A percentile compares a stretch with the other conserved stretches of the same genome.
Conservation (phyloP, 2,113 vertebrate genomes). For the Arothron firmamentum region DNA sequence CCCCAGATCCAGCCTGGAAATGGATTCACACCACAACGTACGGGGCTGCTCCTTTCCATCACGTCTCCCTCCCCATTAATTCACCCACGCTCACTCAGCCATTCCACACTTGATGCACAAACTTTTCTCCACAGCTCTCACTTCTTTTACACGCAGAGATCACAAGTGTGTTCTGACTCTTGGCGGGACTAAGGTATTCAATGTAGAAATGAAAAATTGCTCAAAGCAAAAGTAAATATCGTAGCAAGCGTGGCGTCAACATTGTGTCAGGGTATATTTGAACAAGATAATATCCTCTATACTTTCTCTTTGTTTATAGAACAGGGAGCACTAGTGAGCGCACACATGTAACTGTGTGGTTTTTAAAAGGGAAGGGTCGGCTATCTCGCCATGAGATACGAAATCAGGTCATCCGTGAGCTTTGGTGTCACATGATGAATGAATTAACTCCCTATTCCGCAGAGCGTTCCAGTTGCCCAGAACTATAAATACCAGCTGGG, state of each 20-base stretch:
- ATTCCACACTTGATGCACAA: not conserved
- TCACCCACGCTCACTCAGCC: too few relatives aligned
- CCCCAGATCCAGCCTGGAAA: too few relatives aligned
- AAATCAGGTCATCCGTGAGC: constrained; percentile 62
- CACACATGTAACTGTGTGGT: not conserved
- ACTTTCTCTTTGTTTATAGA: not conserved
- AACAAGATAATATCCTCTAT: not conserved
- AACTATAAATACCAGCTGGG: constrained; percentile 66
- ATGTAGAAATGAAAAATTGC: too few relatives aligned
- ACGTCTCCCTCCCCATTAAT: too few relatives aligned
- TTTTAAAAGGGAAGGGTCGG: constrained; percentile 26
- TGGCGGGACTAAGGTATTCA: too few relatives aligned
- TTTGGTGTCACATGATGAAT: constrained; percentile 62
- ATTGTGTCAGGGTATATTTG: too few relatives aligned
- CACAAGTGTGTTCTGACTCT: too few relatives aligned
- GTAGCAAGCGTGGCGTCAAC: too few relatives aligned
- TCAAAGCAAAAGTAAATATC: too few relatives aligned
- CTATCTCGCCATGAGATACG: constrained; percentile 32
- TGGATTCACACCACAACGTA: too few relatives aligned
- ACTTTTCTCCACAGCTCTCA: not conserved
- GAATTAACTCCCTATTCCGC: constrained; percentile 67
- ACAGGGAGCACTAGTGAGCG: not conserved
- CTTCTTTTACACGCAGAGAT: too few relatives aligned
- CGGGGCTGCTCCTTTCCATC: too few relatives aligned
- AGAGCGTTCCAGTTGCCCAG: constrained; percentile 55